Conservation (phyloP, 1,140 invertebrate genomes). For the Arion vulgaris region DNA sequence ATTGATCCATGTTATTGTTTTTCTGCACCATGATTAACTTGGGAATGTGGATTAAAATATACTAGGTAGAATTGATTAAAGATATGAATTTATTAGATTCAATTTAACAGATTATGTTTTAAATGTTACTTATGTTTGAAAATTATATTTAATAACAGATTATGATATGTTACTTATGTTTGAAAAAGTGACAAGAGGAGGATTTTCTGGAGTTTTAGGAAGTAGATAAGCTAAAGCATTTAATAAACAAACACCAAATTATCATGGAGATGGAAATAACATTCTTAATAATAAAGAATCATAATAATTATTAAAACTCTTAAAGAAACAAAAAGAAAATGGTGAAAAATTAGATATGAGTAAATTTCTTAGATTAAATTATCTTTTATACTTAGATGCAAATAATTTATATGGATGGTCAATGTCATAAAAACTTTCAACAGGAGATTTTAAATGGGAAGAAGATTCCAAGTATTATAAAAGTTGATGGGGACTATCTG, state of each 20-base stretch:
- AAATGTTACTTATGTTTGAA: no score
- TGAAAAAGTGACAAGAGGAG: conserved; percentile 34
- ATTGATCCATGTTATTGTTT: conserved; percentile 60
- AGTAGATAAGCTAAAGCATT: conserved; percentile 24
- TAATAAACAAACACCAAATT: conserved; percentile 23
- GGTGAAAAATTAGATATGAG: no score
- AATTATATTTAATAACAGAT: conserved; percentile 50
- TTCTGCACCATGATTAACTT: conserved; percentile 53
- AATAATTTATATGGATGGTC: conserved; percentile 61
- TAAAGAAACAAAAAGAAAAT: no score
- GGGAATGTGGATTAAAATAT: conserved; percentile 54
- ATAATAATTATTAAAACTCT: not conserved
- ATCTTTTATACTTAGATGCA: conserved; percentile 34
- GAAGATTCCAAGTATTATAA: conserved; percentile 34
- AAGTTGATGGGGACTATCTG: no score
- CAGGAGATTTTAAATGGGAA: conserved; percentile 54
- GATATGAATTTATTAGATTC: no score
- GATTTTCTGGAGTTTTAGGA: conserved; percentile 44
- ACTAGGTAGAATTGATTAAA: no score
- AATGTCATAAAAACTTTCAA: conserved; percentile 46
- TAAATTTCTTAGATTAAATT: conserved; percentile 14
- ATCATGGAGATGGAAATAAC: conserved; percentile 7
- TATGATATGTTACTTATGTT: conserved; percentile 25
- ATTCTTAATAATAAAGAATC: not conserved
- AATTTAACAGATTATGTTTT: no score